Evolutionary conservation across 2,113 vertebrate species (phyloP), one percentile per base, ranked within the genome.

Genomic region (Thymallus thymallus): DNA sequence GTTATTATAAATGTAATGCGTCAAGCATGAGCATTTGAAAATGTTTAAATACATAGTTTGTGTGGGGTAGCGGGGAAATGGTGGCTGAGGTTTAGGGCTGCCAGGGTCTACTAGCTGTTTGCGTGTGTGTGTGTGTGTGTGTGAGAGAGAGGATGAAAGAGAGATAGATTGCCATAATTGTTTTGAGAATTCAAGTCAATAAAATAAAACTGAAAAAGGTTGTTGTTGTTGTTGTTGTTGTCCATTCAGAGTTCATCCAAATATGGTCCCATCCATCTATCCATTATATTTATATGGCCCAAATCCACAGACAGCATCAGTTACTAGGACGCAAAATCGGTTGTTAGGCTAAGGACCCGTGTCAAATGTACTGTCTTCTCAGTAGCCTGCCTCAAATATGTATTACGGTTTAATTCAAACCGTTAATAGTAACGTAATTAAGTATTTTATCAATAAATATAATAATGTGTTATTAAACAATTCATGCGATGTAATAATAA

Each of bases 291-390:
- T 18, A 3, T 51, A 14, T 18, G 9, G 35, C 16, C 48, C 12
- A 61, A 24, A 23, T 23, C 23, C 6, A 18, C 23, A 1, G 6
- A 16, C 6, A 61, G 9, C 5, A 22, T 9, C 68, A 18, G 89
- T 91, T 90, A 77, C 83, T 55, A 84, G 84, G 55, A 90, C 82
- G 84, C 90, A 66, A 10, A 24, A 0, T 29, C 18, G 46, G 89
- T 90, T 85, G 88, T 79, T 85, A 85, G 0, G 80, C 30, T 76
- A 63, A 85, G 87, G 88, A 77, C 88, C 84, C 72, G 51, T 4
- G 2, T 14, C 0, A 1, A 32, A 0, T 0, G 2, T 13, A 70
- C 6, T 78, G 83, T 75, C 85, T 62, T 64, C 22, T 29, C 73
- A 55, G 67, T 22, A 9, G 83, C 82, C 81, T 5, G 82, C 26